Evolutionary conservation across 2,113 vertebrate genomes (phyloP), one percentile per base, ranked within the genome.

Genomic region (Sigmodon hispidus): DNA sequence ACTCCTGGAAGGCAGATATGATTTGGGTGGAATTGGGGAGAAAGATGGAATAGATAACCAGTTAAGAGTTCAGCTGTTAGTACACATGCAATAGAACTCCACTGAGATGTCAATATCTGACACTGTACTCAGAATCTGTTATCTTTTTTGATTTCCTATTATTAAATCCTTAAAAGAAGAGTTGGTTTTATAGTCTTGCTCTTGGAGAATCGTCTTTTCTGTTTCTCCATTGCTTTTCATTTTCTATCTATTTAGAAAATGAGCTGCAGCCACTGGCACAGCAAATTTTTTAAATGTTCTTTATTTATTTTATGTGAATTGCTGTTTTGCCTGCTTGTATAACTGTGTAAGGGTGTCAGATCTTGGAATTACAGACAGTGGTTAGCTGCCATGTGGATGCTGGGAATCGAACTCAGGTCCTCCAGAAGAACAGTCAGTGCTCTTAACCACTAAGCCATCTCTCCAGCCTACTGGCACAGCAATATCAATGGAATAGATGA

Each of bases 91-190:
- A 73, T 34, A 59, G 85, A 94, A 92, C 67, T 24, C 48, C 34
- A 91, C 7, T 36, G 31, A 85, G 22, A 87, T 26, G 63, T 50
- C 86, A 59, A 65, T 86, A 75, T 40, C 24, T 92, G 19, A 79
- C 57, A 87, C 43, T 19, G 50, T 13, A 77, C 65, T 90, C 40
- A 85, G 59, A 87, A 77, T 63, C 16, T 90, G 26, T 65, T 65
- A 34, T 65, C 29, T 65, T 69, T 83, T 63, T 61, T 65, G 72
- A 90, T 48, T 73, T 8, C 43, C 24, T 63, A 16, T 50, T 79
- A 81, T 87, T 48, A 90, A 96, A 84, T 10, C 13, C 22, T 87
- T 92, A 77, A 77, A 50, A 75, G 73, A 45, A 48, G 73, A 92
- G 26, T 87, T 72, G 63, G 40, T 65, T 91, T 34, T 48, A 90